Conservation (phyloP, 2,113 vertebrate species). For the Orycteropus afer region DNA sequence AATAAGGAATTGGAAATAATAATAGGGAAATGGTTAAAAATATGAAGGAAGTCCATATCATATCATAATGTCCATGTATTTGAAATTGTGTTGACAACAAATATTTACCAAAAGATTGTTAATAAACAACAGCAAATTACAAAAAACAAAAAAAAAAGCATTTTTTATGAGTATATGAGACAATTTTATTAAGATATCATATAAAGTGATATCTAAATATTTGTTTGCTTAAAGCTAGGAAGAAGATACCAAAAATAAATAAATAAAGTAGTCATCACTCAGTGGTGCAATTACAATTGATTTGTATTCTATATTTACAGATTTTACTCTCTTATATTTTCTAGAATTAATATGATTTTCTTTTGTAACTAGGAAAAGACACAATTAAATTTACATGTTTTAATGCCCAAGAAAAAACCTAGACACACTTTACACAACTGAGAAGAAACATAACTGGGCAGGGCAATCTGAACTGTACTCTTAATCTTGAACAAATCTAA, state of each 20-base stretch:
- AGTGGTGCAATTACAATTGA: not conserved
- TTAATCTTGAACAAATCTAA: too few species aligned
- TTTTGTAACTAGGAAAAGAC: too few species aligned
- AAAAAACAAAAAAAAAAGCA: too few species aligned
- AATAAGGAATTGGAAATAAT: not conserved
- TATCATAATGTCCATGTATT: not conserved
- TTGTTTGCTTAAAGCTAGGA: not conserved
- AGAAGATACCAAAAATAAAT: not conserved
- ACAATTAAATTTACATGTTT: too few species aligned
- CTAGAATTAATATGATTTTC: too few species aligned
- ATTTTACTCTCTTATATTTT: slow-evolving; percentile 23
- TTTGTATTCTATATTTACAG: not conserved
- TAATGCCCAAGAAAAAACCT: too few species aligned
- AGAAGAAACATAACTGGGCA: too few species aligned
- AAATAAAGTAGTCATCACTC: not conserved
- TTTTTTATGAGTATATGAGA: not conserved
- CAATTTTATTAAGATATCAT: not conserved
- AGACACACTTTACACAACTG: too few species aligned
- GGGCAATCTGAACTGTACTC: too few species aligned
- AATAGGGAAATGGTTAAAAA: not conserved
- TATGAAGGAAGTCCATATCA: not conserved
- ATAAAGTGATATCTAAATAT: not conserved
- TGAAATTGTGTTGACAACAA: not conserved
- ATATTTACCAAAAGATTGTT: not conserved
- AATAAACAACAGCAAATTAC: not conserved